These are phyloP conservation scores for Pachypanchax playfairii DNA, from an alignment of 2,113 vertebrate genomes.

Conservation along the genomic window DNA sequence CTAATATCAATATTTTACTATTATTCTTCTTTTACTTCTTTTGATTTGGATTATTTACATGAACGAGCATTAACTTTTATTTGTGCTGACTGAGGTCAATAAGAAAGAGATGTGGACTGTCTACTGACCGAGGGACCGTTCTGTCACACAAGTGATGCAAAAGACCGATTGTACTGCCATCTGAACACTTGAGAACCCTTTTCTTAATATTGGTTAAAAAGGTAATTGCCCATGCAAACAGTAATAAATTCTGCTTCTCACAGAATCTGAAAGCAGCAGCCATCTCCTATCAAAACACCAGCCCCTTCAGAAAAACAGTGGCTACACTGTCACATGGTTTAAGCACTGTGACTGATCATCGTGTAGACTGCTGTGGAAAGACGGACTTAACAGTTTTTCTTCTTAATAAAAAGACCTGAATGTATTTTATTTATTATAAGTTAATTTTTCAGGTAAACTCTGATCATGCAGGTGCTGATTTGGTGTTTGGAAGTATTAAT, in stretches of 20 bases:
- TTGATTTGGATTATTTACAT: too few species aligned
- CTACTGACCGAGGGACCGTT: too few species aligned
- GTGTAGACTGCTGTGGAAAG: neutral
- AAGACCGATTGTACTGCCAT: neutral
- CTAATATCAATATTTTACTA: too few species aligned
- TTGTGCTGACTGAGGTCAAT: neutral
- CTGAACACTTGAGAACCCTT: conserved; percentile 15
- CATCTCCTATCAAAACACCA: conserved; percentile 55
- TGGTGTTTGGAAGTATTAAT: conserved; percentile 23
- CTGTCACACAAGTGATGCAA: too few species aligned
- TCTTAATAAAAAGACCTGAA: too few species aligned
- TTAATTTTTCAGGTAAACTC: neutral
- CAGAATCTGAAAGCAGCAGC: too few species aligned
- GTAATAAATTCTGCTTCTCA: too few species aligned
- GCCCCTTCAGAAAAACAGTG: conserved; percentile 41
- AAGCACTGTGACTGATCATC: conserved; percentile 6
- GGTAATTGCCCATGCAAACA: conserved; percentile 1
- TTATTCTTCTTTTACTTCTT: too few species aligned
- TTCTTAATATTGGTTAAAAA: too few species aligned
- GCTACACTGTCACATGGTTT: conserved; percentile 21
- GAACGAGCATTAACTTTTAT: too few species aligned
- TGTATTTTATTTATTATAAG: neutral
- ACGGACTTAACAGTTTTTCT: neutral
- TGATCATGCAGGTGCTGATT: conserved; percentile 10
- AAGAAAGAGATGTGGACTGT: too few species aligned